These are phyloP conservation scores for Romanogobio albipinnatus DNA, from an alignment of 2,113 vertebrate species.

Conservation along the genomic window DNA sequence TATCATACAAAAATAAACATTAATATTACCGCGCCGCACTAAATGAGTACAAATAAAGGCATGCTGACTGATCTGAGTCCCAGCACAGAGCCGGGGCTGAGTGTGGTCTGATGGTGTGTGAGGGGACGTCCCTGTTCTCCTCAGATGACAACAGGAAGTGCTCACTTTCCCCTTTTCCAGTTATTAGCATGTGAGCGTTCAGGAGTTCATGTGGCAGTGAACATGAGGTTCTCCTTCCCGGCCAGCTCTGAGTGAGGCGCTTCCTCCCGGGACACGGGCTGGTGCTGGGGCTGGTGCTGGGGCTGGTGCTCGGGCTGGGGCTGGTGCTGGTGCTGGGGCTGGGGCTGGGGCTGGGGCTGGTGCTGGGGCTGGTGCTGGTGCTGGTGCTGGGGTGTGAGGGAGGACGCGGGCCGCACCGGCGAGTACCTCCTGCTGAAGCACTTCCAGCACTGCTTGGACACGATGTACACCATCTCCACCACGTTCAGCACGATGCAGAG, in stretches of 20 bases:
- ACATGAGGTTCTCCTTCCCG: background rate
- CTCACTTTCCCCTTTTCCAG: background rate
- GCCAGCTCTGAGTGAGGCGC: background rate
- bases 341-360: too few species aligned
- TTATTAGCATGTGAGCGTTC: background rate
- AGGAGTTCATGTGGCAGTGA: background rate
- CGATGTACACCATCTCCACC: slow-evolving; percentile 81
- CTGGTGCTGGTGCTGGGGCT: too few species aligned
- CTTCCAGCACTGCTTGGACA: slow-evolving; percentile 78
- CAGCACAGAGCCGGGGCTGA: background rate
- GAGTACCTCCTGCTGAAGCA: slow-evolving; percentile 67
- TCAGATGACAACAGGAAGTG: background rate
- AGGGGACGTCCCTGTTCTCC: background rate
- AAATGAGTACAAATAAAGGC: too few species aligned
- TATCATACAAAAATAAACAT: background rate
- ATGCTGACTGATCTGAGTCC: background rate
- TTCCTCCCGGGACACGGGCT: background rate
- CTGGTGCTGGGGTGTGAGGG: too few species aligned
- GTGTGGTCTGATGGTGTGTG: background rate
- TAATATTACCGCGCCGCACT: background rate
- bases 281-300: background rate
- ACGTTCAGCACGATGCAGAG: slow-evolving; percentile 83
- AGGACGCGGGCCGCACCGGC: slow-evolving; percentile 5
- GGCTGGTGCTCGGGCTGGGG: too few species aligned
- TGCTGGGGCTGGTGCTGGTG: too few species aligned